phyloP scores from a whole-genome alignment of 2,888 invertebrate species.

The Deilephila elpenor region DNA sequence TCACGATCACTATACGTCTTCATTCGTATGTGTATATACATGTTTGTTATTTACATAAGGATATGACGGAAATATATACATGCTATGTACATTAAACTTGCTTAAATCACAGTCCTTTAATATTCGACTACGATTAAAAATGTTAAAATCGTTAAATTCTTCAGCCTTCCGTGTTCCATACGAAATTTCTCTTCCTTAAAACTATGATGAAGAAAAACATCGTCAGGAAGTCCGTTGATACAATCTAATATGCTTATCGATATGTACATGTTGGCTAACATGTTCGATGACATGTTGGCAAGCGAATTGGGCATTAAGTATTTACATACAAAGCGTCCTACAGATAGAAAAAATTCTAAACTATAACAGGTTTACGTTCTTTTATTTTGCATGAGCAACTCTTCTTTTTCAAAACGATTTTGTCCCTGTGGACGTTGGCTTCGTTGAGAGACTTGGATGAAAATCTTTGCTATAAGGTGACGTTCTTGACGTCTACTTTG shows the following conservation, averaged over 20 bases:
- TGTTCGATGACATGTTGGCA: constrained; percentile 7
- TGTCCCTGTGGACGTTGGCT: constrained; percentile 54
- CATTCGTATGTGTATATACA: constrained; percentile 50
- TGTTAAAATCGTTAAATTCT: constrained; percentile 21
- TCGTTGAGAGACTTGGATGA: constrained; percentile 71
- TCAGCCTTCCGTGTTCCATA: constrained; percentile 25
- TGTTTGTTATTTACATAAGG: constrained; percentile 35
- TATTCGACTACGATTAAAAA: constrained; percentile 17
- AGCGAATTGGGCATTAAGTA: not conserved
- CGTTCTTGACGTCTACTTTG: constrained; percentile 57
- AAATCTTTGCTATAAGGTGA: constrained; percentile 76
- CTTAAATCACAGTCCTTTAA: constrained; percentile 25
- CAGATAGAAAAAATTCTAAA: constrained; percentile 44
- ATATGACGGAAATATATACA: constrained; percentile 27
- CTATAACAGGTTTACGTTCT: constrained; percentile 73
- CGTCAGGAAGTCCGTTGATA: constrained; percentile 11
- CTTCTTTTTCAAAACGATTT: constrained; percentile 66
- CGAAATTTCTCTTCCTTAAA: constrained; percentile 23
- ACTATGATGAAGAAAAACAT: constrained; percentile 23
- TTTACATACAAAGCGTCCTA: constrained; percentile 13
- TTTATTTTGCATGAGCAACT: constrained; percentile 76
- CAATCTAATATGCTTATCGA: constrained; percentile 19
- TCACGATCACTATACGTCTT: constrained; percentile 75
- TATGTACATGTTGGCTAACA: constrained; percentile 13
- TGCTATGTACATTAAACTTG: constrained; percentile 36